These are phyloP conservation scores for Heterodera filipjevi DNA, from an alignment of 2,888 invertebrate species.

Conservation along the genomic window DNA sequence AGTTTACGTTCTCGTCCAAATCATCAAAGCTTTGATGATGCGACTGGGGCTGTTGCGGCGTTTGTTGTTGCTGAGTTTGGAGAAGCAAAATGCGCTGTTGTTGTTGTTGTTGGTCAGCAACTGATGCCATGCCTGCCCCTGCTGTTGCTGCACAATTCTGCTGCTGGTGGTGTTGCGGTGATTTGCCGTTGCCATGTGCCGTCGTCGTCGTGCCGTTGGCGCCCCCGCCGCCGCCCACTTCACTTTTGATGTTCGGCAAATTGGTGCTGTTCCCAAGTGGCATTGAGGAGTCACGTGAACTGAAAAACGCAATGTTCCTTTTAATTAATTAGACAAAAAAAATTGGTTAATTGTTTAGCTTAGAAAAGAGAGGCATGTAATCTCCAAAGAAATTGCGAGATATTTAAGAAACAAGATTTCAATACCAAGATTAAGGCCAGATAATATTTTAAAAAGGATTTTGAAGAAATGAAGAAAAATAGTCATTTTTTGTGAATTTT, in stretches of 20 bases:
- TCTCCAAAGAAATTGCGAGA: too few relatives aligned
- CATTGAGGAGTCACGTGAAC: slow-evolving; percentile 21
- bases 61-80: slow-evolving; percentile 13
- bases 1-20: slow-evolving; percentile 27
- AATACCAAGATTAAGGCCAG: too few relatives aligned
- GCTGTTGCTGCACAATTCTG: neutral
- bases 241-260: slow-evolving; percentile 28
- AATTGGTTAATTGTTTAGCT: too few relatives aligned
- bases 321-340: too few relatives aligned
- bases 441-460: too few relatives aligned
- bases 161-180: slow-evolving; percentile 1
- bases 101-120: slow-evolving; percentile 23
- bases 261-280: slow-evolving; percentile 12
- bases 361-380: too few relatives aligned
- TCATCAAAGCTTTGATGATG: slow-evolving; percentile 35
- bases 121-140: neutral
- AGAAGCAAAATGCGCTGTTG: slow-evolving; percentile 15
- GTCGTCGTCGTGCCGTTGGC: neutral
- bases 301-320: too few relatives aligned
- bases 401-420: too few relatives aligned
- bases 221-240: neutral
- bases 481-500: too few relatives aligned
- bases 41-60: slow-evolving; percentile 7
- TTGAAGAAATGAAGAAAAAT: too few relatives aligned
- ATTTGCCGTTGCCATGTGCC: neutral